phyloP scores from a whole-genome alignment of 2,888 invertebrate species.

The Netelia inedita region DNA sequence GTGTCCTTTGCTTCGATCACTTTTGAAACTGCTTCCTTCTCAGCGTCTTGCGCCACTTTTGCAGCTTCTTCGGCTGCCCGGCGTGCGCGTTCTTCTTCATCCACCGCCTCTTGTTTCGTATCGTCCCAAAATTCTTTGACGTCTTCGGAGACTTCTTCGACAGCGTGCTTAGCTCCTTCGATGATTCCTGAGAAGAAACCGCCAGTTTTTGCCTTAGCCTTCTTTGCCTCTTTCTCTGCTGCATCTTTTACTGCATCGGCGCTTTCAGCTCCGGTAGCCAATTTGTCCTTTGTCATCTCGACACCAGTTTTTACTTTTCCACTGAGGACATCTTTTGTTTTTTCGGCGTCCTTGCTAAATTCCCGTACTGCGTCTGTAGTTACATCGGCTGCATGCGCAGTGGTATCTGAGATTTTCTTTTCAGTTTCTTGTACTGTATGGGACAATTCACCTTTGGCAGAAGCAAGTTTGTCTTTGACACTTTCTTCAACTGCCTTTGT shows the following conservation, averaged over 20 bases:
- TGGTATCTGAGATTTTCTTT: constrained; percentile 38
- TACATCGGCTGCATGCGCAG: constrained; percentile 32
- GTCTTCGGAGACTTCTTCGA: constrained; percentile 70
- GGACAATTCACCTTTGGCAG: constrained; percentile 35
- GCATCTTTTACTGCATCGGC: constrained; percentile 66
- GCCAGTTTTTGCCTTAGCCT: constrained; percentile 67
- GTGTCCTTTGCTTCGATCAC: constrained; percentile 74
- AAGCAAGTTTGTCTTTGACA: constrained; percentile 36
- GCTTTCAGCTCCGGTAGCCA: constrained; percentile 63
- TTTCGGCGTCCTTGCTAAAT: constrained; percentile 50
- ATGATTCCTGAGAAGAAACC: constrained; percentile 73
- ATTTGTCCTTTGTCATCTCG: constrained; percentile 64
- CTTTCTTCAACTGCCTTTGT: constrained; percentile 49
- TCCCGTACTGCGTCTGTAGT: constrained; percentile 60
- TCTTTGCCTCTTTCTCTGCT: constrained; percentile 64
- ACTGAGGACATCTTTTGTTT: constrained; percentile 55
- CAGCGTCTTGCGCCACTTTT: constrained; percentile 70
- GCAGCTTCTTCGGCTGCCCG: constrained; percentile 63
- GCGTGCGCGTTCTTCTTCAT: constrained; percentile 71
- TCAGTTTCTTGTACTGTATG: constrained; percentile 53
- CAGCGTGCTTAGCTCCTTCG: constrained; percentile 71
- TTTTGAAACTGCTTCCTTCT: constrained; percentile 54
- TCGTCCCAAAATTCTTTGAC: constrained; percentile 75
- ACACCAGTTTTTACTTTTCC: constrained; percentile 61
- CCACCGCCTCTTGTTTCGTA: constrained; percentile 64